A percentile compares a stretch with the other conserved stretches of the same genome.
Conservation (phyloP, 2,888 invertebrate genomes). For the Clepsis dumicolana region DNA sequence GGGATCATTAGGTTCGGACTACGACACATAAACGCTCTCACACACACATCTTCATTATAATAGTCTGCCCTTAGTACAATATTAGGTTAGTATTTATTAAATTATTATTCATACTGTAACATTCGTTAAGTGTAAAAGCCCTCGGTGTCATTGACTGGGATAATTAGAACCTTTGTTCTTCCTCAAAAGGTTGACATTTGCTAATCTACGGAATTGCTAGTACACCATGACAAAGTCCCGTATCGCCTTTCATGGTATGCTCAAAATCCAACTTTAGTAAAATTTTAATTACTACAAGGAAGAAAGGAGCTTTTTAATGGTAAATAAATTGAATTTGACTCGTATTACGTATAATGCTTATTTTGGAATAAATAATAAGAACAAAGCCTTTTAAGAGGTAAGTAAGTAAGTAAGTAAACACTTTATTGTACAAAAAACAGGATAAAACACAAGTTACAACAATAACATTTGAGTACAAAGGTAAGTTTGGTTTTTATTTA, state of each 20-base stretch:
- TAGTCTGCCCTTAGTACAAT: too few species aligned
- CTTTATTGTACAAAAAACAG: too few species aligned
- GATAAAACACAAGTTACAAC: too few species aligned
- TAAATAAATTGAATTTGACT: neutral
- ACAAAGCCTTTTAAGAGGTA: neutral
- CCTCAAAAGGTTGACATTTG: slow-evolving; percentile 13
- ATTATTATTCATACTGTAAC: too few species aligned
- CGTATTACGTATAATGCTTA: neutral
- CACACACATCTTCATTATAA: too few species aligned
- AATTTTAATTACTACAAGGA: neutral
- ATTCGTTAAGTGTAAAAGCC: slow-evolving; percentile 20
- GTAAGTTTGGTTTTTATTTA: too few species aligned
- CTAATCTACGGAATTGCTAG: slow-evolving; percentile 1
- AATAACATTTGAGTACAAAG: too few species aligned
- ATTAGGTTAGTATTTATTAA: too few species aligned
- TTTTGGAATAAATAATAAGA: slow-evolving; percentile 2
- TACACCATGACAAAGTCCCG: neutral
- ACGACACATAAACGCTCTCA: too few species aligned
- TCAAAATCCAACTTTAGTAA: neutral
- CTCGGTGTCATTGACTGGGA: slow-evolving; percentile 29
- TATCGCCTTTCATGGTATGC: neutral
- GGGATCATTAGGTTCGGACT: too few species aligned
- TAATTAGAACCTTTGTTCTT: slow-evolving; percentile 14
- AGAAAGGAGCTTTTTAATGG: neutral
- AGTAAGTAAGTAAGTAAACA: too few species aligned